Percentiles rank a stretch among this genome's conserved stretches.
These are phyloP conservation scores for Dryadula phaetusa DNA, from an alignment of 2,888 invertebrate species.

Conservation along the genomic window DNA sequence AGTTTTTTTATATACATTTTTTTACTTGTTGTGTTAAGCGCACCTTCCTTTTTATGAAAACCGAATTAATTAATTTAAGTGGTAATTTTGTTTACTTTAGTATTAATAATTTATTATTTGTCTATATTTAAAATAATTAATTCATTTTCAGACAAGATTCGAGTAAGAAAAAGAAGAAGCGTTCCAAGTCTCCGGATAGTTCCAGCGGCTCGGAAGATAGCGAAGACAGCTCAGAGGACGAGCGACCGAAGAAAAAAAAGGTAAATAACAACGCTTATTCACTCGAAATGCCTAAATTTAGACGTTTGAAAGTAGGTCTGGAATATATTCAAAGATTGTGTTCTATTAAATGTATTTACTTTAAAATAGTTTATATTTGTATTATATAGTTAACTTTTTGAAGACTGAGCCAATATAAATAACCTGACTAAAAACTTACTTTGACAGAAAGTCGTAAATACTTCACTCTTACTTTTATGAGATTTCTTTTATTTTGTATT, in stretches of 20 bases:
- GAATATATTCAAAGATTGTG: slow-evolving; percentile 51
- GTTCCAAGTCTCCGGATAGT: slow-evolving; percentile 82
- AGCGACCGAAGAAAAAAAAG: slow-evolving; percentile 73
- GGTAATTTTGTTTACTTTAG: not conserved
- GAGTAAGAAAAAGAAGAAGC: slow-evolving; percentile 83
- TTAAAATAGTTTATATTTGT: not conserved
- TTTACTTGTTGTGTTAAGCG: too few species aligned
- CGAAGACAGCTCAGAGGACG: slow-evolving; percentile 70
- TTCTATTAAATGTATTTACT: slow-evolving; percentile 33
- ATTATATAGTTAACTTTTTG: slow-evolving; percentile 29
- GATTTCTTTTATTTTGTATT: slow-evolving; percentile 1
- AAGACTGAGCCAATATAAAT: slow-evolving; percentile 16
- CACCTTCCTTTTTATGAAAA: too few species aligned
- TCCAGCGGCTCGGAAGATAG: slow-evolving; percentile 76
- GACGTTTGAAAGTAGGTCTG: slow-evolving; percentile 42
- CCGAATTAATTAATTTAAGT: too few species aligned
- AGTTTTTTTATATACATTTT: too few species aligned
- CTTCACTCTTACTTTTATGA: slow-evolving; percentile 18
- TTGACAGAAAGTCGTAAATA: slow-evolving; percentile 20
- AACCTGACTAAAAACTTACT: slow-evolving; percentile 4
- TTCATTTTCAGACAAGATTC: slow-evolving; percentile 65
- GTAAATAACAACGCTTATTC: slow-evolving; percentile 57
- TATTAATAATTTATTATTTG: not conserved
- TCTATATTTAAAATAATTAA: not conserved
- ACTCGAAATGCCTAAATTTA: slow-evolving; percentile 33